Base-by-base conservation (phyloP, 2,797 vertebrate genomes). In the Taenioides sp. region DNA sequence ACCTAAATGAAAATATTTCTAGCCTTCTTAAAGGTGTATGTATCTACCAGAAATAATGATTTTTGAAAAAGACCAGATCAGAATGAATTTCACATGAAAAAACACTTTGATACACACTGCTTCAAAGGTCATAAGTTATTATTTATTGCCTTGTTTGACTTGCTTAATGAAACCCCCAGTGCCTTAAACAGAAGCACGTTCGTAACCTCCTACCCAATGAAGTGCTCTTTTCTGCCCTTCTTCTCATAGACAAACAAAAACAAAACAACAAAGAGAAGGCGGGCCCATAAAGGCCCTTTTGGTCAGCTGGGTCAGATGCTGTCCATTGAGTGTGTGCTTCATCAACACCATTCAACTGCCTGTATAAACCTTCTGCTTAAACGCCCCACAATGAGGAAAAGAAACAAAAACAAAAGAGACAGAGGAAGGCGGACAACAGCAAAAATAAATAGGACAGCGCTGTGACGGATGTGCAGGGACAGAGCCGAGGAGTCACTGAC, bases 281-380 rank as follows among this genome's bases (percentile, higher is more conserved):
- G 86, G 90, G 92, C 88, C 78, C 88, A 93, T 92, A 91, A 95
- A 93, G 90, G 90, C 85, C 92, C 87, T 90, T 66, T 86, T 90
- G 91, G 92, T 94, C 93, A 94, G 92, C 94, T 94, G 94, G 93
- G 94, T 93, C 93, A 94, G 93, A 95, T 93, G 93, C 92, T 94
- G 94, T 90, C 92, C 89, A 90, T 94, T 94, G 91, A 94, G 87
- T 81, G 84, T 72, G 74, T 55, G 81, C 88, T 92, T 91, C 93
- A 94, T 94, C 93, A 89, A 91, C 81, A 89, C 91, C 80, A 92
- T 94, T 95, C 93, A 94, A 75, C 31, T 4, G 79, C 67, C 83
- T 86, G 89, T 85, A 93, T 93, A 94, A 94, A 94, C 91, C 93
- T 89, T 88, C 91, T 87, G 91, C 93, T 94, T 93, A 95, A 94